Conservation (phyloP, 92 coral and sea anemone species). For the Muricea muricata region DNA sequence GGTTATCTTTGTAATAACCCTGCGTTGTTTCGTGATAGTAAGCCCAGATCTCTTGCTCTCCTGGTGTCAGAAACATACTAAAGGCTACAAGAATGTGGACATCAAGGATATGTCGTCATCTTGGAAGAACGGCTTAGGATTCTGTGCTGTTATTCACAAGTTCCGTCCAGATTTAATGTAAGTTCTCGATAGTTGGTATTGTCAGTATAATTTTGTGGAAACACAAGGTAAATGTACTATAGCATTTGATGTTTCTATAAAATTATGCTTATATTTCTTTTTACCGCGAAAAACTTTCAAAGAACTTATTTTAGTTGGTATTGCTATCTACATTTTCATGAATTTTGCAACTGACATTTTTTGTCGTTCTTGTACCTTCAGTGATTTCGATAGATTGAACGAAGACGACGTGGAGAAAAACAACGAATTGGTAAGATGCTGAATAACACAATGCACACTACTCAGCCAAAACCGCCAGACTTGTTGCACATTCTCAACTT, state of each 20-base stretch:
- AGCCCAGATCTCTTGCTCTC: conserved; percentile 77
- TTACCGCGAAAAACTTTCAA: too few relatives aligned
- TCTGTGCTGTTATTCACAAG: conserved; percentile 94
- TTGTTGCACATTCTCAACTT: too few relatives aligned
- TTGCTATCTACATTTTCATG: too few relatives aligned
- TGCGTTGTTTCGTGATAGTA: conserved; percentile 68
- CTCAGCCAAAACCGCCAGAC: too few relatives aligned
- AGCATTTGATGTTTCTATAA: too few relatives aligned
- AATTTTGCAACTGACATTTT: too few relatives aligned
- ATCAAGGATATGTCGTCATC: conserved; percentile 90
- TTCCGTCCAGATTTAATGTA: conserved; percentile 95
- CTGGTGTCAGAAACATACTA: conserved; percentile 97
- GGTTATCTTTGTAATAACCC: too few relatives aligned
- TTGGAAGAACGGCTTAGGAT: conserved; percentile 94
- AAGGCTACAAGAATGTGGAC: conserved; percentile 79
- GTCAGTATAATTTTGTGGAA: too few relatives aligned
- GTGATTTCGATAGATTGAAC: conserved; percentile 77
- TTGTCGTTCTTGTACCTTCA: background rate
- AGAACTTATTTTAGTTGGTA: too few relatives aligned
- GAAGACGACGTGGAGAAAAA: conserved; percentile 74
- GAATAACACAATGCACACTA: too few relatives aligned
- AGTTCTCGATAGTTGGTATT: conserved; percentile 48
- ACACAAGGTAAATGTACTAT: too few relatives aligned
- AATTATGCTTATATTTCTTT: too few relatives aligned
- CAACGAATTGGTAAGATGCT: conserved; percentile 83